Conservation (phyloP, 2,797 vertebrate species). For the Sebastiscus tertius region DNA sequence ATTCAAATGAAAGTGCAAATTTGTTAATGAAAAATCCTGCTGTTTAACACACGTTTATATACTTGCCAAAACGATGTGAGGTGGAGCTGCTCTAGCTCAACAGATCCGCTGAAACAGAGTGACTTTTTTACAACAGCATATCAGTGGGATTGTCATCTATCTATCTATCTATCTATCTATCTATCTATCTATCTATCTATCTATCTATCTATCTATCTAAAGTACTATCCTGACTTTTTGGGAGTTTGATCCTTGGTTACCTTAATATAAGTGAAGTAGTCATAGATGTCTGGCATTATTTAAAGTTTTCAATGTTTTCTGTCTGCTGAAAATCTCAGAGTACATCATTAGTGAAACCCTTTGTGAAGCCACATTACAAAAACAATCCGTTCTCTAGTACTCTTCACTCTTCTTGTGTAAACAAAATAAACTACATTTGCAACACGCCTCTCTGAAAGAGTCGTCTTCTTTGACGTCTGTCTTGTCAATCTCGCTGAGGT, state of each 20-base stretch:
- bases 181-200: not conserved
- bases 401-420: not conserved
- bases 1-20: constrained; percentile 50
- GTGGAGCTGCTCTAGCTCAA: constrained; percentile 68
- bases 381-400: not conserved
- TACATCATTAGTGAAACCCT: not conserved
- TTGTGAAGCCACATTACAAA: too few relatives aligned
- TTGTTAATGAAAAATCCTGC: constrained; percentile 64
- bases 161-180: not conserved
- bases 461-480: not conserved
- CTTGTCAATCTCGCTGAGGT: constrained; percentile 15
- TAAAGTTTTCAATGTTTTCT: not conserved
- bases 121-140: constrained; percentile 36
- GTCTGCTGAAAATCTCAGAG: not conserved
- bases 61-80: constrained; percentile 77
- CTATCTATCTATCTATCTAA: not conserved
- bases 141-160: not conserved
- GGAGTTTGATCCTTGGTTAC: constrained; percentile 6
- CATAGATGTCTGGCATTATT: not conserved
- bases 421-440: constrained; percentile 15
- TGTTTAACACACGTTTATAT: constrained; percentile 53
- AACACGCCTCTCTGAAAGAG: not conserved
- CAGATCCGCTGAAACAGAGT: constrained; percentile 76
- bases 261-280: not conserved
- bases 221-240: not conserved